phyloP scores from a whole-genome alignment of 2,797 vertebrate genomes.

The Sebastes hubbsi region DNA sequence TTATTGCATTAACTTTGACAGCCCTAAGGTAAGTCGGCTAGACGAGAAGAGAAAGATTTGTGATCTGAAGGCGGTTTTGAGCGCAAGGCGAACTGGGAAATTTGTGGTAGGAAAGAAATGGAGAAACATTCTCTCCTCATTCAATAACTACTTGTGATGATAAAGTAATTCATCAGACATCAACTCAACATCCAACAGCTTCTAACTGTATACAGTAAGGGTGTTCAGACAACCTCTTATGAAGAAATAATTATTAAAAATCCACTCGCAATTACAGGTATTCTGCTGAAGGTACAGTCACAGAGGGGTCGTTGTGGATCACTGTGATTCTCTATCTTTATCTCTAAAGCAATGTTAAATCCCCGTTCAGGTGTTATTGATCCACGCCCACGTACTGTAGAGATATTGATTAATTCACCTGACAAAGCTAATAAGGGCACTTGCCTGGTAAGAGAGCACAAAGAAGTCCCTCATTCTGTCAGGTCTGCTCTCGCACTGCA shows the following conservation, averaged over 20 bases:
- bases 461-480: conserved; percentile 91
- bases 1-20: too few relatives aligned
- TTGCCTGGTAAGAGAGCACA: conserved; percentile 91
- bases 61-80: background rate
- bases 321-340: background rate
- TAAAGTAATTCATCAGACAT: background rate
- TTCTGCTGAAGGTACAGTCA: background rate
- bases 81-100: background rate
- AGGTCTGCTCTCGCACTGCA: conserved; percentile 83
- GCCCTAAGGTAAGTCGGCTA: too few relatives aligned
- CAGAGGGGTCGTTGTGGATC: background rate
- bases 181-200: background rate
- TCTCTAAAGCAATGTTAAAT: conserved; percentile 20
- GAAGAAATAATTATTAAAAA: background rate
- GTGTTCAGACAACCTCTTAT: background rate
- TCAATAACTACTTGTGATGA: background rate
- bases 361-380: conserved; percentile 35
- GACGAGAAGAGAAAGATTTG: background rate
- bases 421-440: conserved; percentile 42
- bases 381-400: conserved; percentile 14
- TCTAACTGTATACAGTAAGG: background rate
- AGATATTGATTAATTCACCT: conserved; percentile 38
- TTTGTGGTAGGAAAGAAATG: background rate
- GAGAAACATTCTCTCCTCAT: background rate
- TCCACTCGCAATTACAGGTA: background rate